These are phyloP conservation scores for Toxotes chatareus DNA, from an alignment of 2,113 vertebrate genomes.

Conservation along the genomic window DNA sequence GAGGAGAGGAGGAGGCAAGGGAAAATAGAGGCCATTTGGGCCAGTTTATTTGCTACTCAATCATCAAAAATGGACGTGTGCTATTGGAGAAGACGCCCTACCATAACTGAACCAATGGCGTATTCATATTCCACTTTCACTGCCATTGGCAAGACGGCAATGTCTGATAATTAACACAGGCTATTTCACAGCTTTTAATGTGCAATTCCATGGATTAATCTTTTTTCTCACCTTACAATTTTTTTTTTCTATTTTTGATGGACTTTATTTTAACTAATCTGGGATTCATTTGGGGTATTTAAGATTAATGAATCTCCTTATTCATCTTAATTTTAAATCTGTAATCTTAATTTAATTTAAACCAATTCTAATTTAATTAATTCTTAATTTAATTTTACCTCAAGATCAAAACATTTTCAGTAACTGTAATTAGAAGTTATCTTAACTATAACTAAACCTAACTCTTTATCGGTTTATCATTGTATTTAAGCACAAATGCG, in stretches of 20 bases:
- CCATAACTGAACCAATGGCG: slow-evolving; percentile 32
- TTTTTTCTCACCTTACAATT: slow-evolving; percentile 9
- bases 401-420: neutral
- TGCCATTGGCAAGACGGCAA: slow-evolving; percentile 29
- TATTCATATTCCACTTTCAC: slow-evolving; percentile 47
- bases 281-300: slow-evolving; percentile 4
- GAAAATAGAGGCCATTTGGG: slow-evolving; percentile 57
- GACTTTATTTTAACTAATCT: neutral
- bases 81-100: slow-evolving; percentile 53
- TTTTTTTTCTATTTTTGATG: slow-evolving; percentile 11
- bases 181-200: slow-evolving; percentile 43
- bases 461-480: neutral
- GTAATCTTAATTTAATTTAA: neutral
- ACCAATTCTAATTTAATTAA: neutral
- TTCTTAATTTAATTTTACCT: neutral
- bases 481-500: neutral
- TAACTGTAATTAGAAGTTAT: neutral
- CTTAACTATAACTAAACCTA: neutral
- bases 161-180: slow-evolving; percentile 50
- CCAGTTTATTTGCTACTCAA: slow-evolving; percentile 61
- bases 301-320: neutral
- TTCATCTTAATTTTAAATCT: neutral
- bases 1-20: neutral
- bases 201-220: slow-evolving; percentile 37
- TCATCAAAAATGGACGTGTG: slow-evolving; percentile 56